phyloP scores from a whole-genome alignment of 2,888 invertebrate species.

The Polyploca ridens region DNA sequence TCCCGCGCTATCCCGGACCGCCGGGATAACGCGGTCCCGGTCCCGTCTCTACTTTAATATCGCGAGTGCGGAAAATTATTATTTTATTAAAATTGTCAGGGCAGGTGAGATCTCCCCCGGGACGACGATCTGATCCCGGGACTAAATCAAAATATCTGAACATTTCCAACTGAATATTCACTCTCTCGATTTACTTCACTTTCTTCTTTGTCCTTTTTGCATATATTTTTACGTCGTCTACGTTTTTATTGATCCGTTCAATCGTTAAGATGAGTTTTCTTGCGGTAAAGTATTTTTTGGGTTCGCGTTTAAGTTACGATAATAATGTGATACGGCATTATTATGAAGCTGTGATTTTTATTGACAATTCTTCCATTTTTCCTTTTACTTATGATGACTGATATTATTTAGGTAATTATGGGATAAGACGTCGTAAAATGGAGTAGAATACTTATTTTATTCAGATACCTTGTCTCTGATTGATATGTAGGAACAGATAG shows the following conservation, averaged over 20 bases:
- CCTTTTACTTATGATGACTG: too few relatives aligned
- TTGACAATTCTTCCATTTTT: too few relatives aligned
- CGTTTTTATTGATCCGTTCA: constrained; percentile 68
- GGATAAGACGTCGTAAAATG: too few relatives aligned
- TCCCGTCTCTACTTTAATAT: constrained; percentile 41
- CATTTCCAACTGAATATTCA: constrained; percentile 60
- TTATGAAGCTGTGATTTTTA: not conserved
- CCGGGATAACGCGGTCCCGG: not conserved
- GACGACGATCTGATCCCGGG: constrained; percentile 47
- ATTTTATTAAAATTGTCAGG: constrained; percentile 70
- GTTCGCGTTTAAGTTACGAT: constrained; percentile 13
- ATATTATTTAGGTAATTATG: too few relatives aligned
- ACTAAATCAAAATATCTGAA: constrained; percentile 70
- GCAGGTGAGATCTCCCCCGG: constrained; percentile 53
- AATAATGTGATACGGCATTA: not conserved
- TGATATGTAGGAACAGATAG: not conserved
- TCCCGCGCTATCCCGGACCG: not conserved
- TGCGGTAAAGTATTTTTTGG: constrained; percentile 53
- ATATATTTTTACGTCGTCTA: constrained; percentile 43
- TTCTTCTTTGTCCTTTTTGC: constrained; percentile 42
- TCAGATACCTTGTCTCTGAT: not conserved
- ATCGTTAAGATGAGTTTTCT: constrained; percentile 58
- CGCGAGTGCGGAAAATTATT: constrained; percentile 52
- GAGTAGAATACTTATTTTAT: too few relatives aligned
- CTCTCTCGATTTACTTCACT: constrained; percentile 48